phyloP scores from a whole-genome alignment of 2,888 invertebrate genomes.

The Apotomis turbidana region DNA sequence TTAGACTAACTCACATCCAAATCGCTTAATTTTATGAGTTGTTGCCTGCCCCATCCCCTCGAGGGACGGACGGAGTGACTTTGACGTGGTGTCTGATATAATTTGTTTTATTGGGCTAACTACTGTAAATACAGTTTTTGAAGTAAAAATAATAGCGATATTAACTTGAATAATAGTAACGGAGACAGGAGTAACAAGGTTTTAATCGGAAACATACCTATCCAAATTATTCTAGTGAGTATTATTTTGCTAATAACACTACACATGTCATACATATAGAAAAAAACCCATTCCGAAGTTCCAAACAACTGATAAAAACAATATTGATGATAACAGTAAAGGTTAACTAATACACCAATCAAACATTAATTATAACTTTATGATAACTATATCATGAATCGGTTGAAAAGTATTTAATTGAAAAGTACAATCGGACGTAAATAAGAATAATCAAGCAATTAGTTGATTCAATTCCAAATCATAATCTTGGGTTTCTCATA shows the following conservation, averaged over 20 bases:
- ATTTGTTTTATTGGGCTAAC: background rate
- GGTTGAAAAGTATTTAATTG: conserved; percentile 6
- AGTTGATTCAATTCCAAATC: background rate
- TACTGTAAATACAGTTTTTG: no score
- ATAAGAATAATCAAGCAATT: conserved; percentile 9
- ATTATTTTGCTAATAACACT: background rate
- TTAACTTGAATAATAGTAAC: no score
- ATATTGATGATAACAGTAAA: conserved; percentile 36
- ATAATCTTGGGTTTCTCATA: background rate
- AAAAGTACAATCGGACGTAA: background rate
- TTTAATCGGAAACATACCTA: no score
- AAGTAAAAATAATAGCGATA: no score
- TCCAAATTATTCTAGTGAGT: background rate
- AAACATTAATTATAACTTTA: conserved; percentile 27
- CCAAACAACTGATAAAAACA: conserved; percentile 32
- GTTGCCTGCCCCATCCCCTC: conserved; percentile 84
- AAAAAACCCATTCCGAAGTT: conserved; percentile 19
- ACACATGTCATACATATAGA: background rate
- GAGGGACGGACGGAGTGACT: conserved; percentile 61
- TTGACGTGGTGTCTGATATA: conserved; percentile 55
- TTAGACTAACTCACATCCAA: conserved; percentile 84
- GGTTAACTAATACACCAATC: conserved; percentile 36
- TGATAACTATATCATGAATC: conserved; percentile 21
- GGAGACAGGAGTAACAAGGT: no score
- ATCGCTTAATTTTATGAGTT: conserved; percentile 85